These are phyloP conservation scores for Sparidentex hasta DNA, from an alignment of 2,797 vertebrate genomes.

Conservation along the genomic window DNA sequence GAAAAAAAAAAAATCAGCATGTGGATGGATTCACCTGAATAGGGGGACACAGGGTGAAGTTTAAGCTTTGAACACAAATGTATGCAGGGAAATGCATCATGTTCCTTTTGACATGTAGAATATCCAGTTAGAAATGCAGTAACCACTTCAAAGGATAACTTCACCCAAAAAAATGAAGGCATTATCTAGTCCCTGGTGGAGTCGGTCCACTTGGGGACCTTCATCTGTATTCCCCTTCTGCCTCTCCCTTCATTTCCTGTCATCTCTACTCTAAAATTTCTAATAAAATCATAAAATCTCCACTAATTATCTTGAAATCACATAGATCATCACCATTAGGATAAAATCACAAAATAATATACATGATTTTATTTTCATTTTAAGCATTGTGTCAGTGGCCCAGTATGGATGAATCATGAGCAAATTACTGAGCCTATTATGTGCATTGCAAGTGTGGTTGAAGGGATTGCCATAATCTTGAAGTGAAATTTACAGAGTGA, in stretches of 20 bases:
- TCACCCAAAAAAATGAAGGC: too few relatives aligned
- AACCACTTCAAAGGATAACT: not conserved
- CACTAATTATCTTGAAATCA: not conserved
- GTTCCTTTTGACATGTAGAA: too few relatives aligned
- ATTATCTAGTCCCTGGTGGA: not conserved
- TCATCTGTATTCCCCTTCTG: not conserved
- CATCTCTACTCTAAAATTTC: not conserved
- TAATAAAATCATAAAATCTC: not conserved
- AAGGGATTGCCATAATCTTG: not conserved
- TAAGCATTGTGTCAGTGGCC: not conserved
- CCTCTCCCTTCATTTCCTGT: not conserved
- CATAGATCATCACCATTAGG: not conserved
- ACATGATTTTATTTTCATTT: not conserved
- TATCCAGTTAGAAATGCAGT: not conserved
- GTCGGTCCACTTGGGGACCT: not conserved
- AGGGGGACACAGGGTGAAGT: rapidly evolving
- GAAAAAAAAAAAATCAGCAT: not conserved
- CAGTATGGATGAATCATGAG: not conserved
- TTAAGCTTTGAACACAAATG: not conserved
- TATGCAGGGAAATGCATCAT: not conserved
- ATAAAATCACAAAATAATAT: not conserved
- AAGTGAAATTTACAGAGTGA: not conserved
- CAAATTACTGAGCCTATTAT: too few relatives aligned
- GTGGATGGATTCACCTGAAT: not conserved
- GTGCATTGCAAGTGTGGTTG: not conserved